A percentile compares a stretch with the other conserved stretches of the same genome.
These are phyloP conservation scores for Scatophagus argus DNA, from an alignment of 2,113 vertebrate genomes.

Conservation along the genomic window DNA sequence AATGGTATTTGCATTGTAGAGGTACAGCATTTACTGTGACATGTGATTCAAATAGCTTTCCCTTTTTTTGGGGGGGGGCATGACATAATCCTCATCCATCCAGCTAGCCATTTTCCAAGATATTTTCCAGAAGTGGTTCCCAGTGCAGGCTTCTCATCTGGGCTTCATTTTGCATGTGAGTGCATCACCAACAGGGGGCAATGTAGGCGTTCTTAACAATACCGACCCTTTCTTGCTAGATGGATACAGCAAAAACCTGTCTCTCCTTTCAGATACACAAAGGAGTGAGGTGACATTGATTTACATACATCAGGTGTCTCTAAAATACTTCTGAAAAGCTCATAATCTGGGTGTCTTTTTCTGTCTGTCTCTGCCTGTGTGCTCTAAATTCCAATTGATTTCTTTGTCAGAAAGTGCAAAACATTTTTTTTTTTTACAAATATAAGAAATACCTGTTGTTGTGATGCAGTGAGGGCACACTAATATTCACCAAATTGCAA, in stretches of 20 bases:
- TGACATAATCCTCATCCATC: neutral
- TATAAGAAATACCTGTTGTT: neutral
- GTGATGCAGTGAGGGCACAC: neutral
- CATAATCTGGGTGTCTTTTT: neutral
- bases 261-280: conserved; percentile 42
- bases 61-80: no score
- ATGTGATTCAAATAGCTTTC: neutral
- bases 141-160: conserved; percentile 12
- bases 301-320: conserved; percentile 50
- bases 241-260: conserved; percentile 30
- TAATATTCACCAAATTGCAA: neutral
- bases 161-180: neutral
- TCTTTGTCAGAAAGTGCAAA: neutral
- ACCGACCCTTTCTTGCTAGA: conserved; percentile 2
- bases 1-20: neutral
- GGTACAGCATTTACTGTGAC: neutral
- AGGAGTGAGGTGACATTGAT: conserved; percentile 49
- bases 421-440: neutral
- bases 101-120: neutral
- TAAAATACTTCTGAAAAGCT: conserved; percentile 50
- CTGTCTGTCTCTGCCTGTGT: neutral
- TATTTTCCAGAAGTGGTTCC: conserved; percentile 22
- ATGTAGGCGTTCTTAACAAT: conserved; percentile 63
- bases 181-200: conserved; percentile 75
- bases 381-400: neutral